Percentiles rank a stretch among this genome's conserved stretches.
These are phyloP conservation scores for Cyclina sinensis DNA, from an alignment of 1,140 invertebrate genomes.

Conservation along the genomic window DNA sequence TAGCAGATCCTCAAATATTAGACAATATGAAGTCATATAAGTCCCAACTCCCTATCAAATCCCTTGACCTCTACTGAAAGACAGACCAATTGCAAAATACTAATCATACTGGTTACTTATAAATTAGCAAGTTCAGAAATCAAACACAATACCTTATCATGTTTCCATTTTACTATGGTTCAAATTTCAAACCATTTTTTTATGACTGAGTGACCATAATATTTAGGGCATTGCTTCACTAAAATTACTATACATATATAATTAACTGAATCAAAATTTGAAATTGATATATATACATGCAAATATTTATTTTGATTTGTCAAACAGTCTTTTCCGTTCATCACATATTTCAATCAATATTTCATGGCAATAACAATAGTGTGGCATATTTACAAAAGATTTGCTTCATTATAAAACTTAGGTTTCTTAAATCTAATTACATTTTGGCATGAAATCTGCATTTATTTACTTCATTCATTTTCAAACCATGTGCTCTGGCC, in stretches of 20 bases:
- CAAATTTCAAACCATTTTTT: not conserved
- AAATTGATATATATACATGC: constrained; percentile 10
- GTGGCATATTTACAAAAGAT: not conserved
- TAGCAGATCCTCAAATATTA: no score
- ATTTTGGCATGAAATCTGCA: not conserved
- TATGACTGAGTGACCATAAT: constrained; percentile 9
- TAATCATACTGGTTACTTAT: no score
- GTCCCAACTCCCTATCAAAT: no score
- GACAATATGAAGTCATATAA: no score
- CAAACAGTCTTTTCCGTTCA: not conserved
- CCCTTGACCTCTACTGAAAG: no score
- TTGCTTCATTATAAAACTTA: not conserved
- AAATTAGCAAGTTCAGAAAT: not conserved
- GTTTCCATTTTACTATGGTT: constrained; percentile 14
- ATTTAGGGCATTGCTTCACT: not conserved
- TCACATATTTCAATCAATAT: not conserved
- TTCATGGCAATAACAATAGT: not conserved
- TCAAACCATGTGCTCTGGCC: not conserved
- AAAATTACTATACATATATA: not conserved
- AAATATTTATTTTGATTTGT: not conserved
- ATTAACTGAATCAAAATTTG: not conserved
- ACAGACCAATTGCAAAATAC: no score
- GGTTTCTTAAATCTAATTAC: constrained; percentile 9
- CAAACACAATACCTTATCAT: not conserved
- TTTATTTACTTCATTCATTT: not conserved